These are phyloP conservation scores for Lota lota DNA, from an alignment of 2,113 vertebrate species.

Conservation along the genomic window DNA sequence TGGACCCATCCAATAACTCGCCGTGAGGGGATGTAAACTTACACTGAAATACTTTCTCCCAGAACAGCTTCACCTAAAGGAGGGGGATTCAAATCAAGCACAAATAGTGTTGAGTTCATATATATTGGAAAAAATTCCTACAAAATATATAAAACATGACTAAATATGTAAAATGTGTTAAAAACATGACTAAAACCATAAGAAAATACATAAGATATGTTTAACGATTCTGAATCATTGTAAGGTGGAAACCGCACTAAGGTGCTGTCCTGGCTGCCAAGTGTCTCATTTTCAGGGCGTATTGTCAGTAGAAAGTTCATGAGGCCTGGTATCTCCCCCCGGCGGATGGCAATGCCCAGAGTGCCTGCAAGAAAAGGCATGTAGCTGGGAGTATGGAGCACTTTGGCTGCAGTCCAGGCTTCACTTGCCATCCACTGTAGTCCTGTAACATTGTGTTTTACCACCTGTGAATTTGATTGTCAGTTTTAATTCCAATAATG, in stretches of 20 bases:
- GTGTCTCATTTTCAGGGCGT: constrained; percentile 33
- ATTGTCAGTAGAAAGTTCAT: constrained; percentile 53
- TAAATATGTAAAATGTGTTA: no score
- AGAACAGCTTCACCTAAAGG: neutral
- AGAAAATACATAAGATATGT: no score
- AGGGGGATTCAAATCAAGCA: neutral
- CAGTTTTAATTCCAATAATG: neutral
- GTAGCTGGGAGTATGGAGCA: constrained; percentile 42
- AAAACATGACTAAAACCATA: no score
- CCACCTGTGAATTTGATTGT: constrained; percentile 24
- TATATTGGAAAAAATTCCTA: no score
- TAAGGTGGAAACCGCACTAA: constrained; percentile 38
- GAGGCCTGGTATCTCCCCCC: constrained; percentile 64
- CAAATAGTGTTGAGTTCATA: neutral
- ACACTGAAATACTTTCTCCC: constrained; percentile 39
- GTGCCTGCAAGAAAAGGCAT: constrained; percentile 65
- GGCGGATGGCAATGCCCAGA: constrained; percentile 66
- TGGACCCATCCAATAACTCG: no score
- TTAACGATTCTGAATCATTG: neutral
- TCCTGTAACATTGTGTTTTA: constrained; percentile 54
- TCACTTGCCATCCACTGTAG: constrained; percentile 72
- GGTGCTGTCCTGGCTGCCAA: constrained; percentile 27
- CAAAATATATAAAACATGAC: no score
- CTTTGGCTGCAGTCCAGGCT: constrained; percentile 58
- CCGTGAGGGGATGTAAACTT: no score